phyloP scores from a whole-genome alignment of 2,888 invertebrate species.

The Lymantria monacha region DNA sequence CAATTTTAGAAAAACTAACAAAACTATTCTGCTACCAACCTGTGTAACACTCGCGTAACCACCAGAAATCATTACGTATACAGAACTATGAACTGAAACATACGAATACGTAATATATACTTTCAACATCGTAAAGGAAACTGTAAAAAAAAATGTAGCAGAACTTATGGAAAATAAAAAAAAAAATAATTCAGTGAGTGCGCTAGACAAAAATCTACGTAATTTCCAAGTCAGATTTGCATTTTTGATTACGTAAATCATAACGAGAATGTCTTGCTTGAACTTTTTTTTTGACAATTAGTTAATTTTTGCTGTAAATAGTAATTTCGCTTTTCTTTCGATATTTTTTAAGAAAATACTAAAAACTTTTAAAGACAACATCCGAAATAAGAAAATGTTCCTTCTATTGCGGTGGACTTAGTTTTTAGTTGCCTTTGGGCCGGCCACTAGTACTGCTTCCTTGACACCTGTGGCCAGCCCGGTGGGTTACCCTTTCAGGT shows the following conservation, averaged over 20 bases:
- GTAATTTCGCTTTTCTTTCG: background rate
- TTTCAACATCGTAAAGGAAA: slow-evolving; percentile 27
- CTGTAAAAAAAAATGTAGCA: slow-evolving; percentile 29
- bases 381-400: too few species aligned
- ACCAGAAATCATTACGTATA: too few species aligned
- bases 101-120: slow-evolving; percentile 31
- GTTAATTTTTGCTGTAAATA: background rate
- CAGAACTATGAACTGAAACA: slow-evolving; percentile 16
- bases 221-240: slow-evolving; percentile 55
- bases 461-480: too few species aligned
- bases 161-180: slow-evolving; percentile 28
- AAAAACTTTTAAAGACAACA: too few species aligned
- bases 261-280: slow-evolving; percentile 37
- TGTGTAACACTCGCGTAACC: too few species aligned
- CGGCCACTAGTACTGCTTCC: too few species aligned
- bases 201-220: slow-evolving; percentile 43
- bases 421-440: too few species aligned
- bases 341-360: background rate
- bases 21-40: too few species aligned
- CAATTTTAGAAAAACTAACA: too few species aligned
- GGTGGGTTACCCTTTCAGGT: too few species aligned
- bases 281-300: slow-evolving; percentile 8
- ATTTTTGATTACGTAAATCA: slow-evolving; percentile 64
- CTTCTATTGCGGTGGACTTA: too few species aligned
- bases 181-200: slow-evolving; percentile 22